Percentiles rank a stretch among this genome's conserved stretches.
phyloP scores from a whole-genome alignment of 1,140 invertebrate genomes.

The Drosophila lacteicornis region DNA sequence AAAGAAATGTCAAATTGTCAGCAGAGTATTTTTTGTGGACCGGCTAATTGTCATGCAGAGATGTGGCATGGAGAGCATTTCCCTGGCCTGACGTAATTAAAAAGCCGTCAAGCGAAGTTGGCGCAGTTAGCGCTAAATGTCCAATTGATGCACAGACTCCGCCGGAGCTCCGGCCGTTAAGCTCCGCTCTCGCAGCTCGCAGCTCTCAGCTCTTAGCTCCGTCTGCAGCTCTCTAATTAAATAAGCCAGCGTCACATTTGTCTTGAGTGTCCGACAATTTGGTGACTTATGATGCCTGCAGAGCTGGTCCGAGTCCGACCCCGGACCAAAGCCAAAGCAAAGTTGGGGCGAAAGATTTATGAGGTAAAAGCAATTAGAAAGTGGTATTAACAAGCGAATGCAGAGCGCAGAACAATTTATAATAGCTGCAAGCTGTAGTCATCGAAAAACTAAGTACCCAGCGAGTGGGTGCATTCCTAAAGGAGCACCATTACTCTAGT shows the following conservation, averaged over 20 bases:
- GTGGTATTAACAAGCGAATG: slow-evolving; percentile 74
- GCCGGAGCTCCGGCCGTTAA: slow-evolving; percentile 49
- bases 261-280: slow-evolving; percentile 77
- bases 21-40: slow-evolving; percentile 51
- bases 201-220: slow-evolving; percentile 20
- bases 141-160: slow-evolving; percentile 69
- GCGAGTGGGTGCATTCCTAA: background rate
- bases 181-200: slow-evolving; percentile 34
- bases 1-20: slow-evolving; percentile 57
- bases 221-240: slow-evolving; percentile 74
- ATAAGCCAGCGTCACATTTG: slow-evolving; percentile 79
- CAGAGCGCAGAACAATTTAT: slow-evolving; percentile 63
- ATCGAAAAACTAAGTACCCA: background rate
- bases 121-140: slow-evolving; percentile 69
- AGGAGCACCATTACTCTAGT: background rate
- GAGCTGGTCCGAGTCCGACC: slow-evolving; percentile 29
- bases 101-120: slow-evolving; percentile 73
- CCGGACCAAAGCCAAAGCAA: slow-evolving; percentile 15
- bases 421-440: slow-evolving; percentile 30
- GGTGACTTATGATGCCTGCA: slow-evolving; percentile 80
- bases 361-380: slow-evolving; percentile 82
- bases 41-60: slow-evolving; percentile 64
- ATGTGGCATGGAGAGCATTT: slow-evolving; percentile 20
- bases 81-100: slow-evolving; percentile 74
- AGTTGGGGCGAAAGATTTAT: slow-evolving; percentile 64